phyloP scores from a whole-genome alignment of 2,888 invertebrate species.

The Parasteatoda lunata region DNA sequence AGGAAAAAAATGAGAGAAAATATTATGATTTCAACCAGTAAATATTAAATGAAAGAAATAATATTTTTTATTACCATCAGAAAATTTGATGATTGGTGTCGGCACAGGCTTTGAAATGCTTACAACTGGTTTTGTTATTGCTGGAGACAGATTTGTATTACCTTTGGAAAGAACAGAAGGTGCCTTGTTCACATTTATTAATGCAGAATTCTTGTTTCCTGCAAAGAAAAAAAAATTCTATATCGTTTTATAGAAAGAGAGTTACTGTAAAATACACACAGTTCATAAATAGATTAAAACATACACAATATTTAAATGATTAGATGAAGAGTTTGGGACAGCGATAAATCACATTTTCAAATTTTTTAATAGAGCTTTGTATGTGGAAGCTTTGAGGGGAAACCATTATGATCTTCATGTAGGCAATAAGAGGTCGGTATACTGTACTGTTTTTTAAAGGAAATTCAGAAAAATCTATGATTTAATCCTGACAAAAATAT shows the following conservation, averaged over 20 bases:
- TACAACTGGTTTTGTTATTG: not conserved
- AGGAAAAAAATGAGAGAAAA: not conserved
- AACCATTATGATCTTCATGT: too few relatives aligned
- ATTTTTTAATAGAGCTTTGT: too few relatives aligned
- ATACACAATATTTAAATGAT: too few relatives aligned
- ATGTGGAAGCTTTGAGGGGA: too few relatives aligned
- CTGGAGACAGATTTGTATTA: not conserved
- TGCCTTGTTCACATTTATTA: not conserved
- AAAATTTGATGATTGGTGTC: conserved; percentile 44
- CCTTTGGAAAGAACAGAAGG: not conserved
- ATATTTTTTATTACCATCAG: conserved; percentile 37
- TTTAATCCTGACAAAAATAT: too few relatives aligned
- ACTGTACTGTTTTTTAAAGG: too few relatives aligned
- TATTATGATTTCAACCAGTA: not conserved
- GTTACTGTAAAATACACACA: not conserved
- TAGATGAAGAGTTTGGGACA: too few relatives aligned
- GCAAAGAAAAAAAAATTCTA: not conserved
- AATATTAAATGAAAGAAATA: not conserved
- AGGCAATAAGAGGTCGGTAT: too few relatives aligned
- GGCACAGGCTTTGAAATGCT: conserved; percentile 11
- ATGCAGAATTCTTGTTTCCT: not conserved
- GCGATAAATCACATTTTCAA: too few relatives aligned
- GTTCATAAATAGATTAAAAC: too few relatives aligned
- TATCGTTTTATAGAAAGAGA: not conserved
- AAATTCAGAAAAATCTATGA: too few relatives aligned